These are phyloP conservation scores for Antennarius maculatus DNA, from an alignment of 2,797 vertebrate species.

Conservation along the genomic window DNA sequence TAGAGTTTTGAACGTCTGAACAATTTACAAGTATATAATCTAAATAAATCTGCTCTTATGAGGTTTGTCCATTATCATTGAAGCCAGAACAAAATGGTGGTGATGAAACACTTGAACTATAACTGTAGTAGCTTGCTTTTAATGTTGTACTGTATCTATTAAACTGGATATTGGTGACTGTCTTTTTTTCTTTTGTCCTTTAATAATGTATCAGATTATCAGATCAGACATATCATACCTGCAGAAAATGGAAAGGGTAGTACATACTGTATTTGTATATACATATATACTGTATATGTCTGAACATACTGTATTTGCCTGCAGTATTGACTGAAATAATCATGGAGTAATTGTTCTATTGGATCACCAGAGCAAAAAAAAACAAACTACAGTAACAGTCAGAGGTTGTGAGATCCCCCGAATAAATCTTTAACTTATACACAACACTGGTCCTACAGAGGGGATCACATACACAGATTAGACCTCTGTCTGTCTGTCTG, in stretches of 20 bases:
- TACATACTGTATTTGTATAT: no score
- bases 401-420: no score
- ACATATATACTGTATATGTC: no score
- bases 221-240: no score
- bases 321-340: neutral
- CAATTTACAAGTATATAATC: slow-evolving; percentile 2
- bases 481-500: no score
- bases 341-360: neutral
- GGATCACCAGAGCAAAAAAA: neutral
- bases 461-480: no score
- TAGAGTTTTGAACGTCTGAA: neutral
- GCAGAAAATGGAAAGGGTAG: no score
- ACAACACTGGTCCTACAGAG: no score
- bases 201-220: neutral
- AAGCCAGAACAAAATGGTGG: neutral
- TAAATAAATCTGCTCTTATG: slow-evolving; percentile 9
- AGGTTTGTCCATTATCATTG: neutral
- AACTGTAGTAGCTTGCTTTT: neutral
- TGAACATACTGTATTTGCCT: no score
- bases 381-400: neutral
- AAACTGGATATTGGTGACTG: neutral
- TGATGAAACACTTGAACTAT: neutral
- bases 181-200: neutral
- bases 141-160: neutral
- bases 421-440: no score